Evolutionary conservation across 2,888 invertebrate species (phyloP).

Genomic region (Epistrophe grossulariae): DNA sequence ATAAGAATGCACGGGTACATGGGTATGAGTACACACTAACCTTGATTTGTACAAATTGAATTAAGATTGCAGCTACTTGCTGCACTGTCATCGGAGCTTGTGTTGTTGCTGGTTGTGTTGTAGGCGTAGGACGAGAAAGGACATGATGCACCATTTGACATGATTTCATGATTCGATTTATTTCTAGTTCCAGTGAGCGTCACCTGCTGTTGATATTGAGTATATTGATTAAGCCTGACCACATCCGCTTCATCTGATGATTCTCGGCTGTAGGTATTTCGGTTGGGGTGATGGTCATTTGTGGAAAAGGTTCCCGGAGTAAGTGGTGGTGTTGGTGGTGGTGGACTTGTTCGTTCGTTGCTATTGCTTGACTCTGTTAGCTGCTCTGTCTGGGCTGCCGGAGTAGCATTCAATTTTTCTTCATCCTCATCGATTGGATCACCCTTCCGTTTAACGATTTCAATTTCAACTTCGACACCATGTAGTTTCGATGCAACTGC

Average conservation of each 20-base stretch:
- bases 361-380: constrained; percentile 78
- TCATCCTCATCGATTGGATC: constrained; percentile 85
- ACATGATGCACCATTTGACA: constrained; percentile 74
- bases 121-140: constrained; percentile 46
- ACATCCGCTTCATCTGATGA: constrained; percentile 37
- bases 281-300: constrained; percentile 40
- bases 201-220: constrained; percentile 42
- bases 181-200: constrained; percentile 58
- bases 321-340: constrained; percentile 31
- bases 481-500: constrained; percentile 97
- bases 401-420: constrained; percentile 62
- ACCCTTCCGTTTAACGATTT: constrained; percentile 93
- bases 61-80: constrained; percentile 58
- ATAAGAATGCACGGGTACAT: neutral
- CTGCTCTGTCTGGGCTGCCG: constrained; percentile 47
- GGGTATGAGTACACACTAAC: constrained; percentile 52
- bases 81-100: constrained; percentile 36
- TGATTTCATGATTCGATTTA: constrained; percentile 73
- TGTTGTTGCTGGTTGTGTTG: constrained; percentile 23
- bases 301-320: constrained; percentile 22
- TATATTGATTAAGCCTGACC: constrained; percentile 56
- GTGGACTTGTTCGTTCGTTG: constrained; percentile 76
- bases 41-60: constrained; percentile 77
- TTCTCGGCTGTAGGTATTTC: constrained; percentile 47
- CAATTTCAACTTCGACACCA: constrained; percentile 95